A percentile compares a stretch with the other conserved stretches of the same genome.
Conservation (phyloP, 2,797 vertebrate species). For the Melopsittacus undulatus region DNA sequence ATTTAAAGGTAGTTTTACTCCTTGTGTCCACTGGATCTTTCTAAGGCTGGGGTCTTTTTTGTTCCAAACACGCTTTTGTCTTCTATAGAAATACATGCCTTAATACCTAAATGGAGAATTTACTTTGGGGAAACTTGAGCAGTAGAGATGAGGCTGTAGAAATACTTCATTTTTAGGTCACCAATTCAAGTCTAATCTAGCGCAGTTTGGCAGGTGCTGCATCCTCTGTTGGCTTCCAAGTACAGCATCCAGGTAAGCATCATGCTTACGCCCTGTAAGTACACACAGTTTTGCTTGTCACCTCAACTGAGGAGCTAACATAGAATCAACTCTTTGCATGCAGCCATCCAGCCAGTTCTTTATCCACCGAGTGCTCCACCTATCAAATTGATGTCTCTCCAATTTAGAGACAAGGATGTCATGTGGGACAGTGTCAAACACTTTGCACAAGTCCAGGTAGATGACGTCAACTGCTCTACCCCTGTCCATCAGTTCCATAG, state of each 20-base stretch:
- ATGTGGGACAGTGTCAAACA: too few relatives aligned
- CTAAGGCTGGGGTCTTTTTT: neutral
- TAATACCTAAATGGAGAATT: neutral
- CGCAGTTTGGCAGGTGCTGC: neutral
- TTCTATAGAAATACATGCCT: neutral
- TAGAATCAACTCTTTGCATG: too few relatives aligned
- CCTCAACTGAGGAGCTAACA: fast-evolving
- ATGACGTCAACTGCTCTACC: too few relatives aligned
- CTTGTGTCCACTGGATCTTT: neutral
- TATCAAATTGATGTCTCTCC: too few relatives aligned
- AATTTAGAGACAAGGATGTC: too few relatives aligned
- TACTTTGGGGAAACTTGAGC: neutral
- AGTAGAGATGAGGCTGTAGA: neutral
- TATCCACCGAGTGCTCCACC: too few relatives aligned
- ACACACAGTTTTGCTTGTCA: neutral
- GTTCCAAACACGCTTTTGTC: neutral
- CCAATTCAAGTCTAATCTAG: neutral
- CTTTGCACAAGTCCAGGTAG: too few relatives aligned
- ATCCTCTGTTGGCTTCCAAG: neutral
- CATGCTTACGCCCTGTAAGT: neutral
- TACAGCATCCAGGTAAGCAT: neutral
- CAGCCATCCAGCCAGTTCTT: too few relatives aligned
- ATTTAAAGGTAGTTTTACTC: neutral
- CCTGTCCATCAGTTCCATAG: too few relatives aligned
- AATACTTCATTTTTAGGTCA: neutral